Evolutionary conservation across 1,140 invertebrate genomes (phyloP).

Genomic region (Zaprionus inermis): DNA sequence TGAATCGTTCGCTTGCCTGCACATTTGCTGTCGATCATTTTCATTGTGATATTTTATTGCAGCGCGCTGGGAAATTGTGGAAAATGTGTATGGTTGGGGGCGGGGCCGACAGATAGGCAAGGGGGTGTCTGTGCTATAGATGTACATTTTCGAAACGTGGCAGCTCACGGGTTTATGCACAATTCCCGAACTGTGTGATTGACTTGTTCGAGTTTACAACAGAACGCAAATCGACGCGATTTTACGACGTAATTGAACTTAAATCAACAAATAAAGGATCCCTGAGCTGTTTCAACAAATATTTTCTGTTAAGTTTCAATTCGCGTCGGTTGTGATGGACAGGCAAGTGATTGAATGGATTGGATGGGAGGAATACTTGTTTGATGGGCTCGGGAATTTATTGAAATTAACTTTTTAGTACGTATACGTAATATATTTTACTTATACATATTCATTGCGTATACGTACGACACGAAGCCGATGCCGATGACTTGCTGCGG

Average conservation of each 20-base stretch:
- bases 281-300: background rate
- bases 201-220: slow-evolving; percentile 43
- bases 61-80: background rate
- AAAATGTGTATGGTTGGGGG: background rate
- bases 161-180: slow-evolving; percentile 36
- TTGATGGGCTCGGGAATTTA: background rate
- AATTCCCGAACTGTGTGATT: slow-evolving; percentile 35
- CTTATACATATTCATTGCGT: too few species aligned
- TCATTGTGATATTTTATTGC: slow-evolving; percentile 61
- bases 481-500: too few species aligned
- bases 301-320: background rate
- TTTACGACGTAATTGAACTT: slow-evolving; percentile 36
- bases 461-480: too few species aligned
- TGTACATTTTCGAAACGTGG: slow-evolving; percentile 36
- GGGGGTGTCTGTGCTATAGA: background rate
- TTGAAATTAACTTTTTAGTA: too few species aligned
- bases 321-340: background rate
- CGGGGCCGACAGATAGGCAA: background rate
- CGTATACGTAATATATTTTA: too few species aligned
- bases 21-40: slow-evolving; percentile 30
- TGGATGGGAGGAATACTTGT: background rate
- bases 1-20: background rate
- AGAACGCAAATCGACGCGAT: slow-evolving; percentile 33
- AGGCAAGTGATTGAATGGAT: background rate
- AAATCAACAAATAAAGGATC: slow-evolving; percentile 25